Percentiles rank a stretch among this genome's conserved stretches.
phyloP scores from a whole-genome alignment of 2,888 invertebrate genomes.

The Aphrophora alni region DNA sequence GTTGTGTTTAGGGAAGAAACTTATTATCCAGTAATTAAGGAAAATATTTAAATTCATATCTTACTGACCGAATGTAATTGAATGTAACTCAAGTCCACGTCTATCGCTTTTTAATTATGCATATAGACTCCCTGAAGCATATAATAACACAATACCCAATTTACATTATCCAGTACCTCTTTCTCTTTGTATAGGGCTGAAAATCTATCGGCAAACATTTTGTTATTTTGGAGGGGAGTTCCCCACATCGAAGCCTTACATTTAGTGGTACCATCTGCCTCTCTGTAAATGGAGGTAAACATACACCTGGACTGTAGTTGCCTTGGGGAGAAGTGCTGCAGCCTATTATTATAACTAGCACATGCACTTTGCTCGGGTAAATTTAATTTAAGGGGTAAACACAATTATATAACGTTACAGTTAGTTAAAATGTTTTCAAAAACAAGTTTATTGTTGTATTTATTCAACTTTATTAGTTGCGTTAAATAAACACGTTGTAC shows the following conservation, averaged over 20 bases:
- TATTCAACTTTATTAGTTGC: too few species aligned
- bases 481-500: too few species aligned
- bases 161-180: background rate
- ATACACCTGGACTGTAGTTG: background rate
- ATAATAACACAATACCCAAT: background rate
- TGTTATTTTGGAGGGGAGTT: background rate
- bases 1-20: too few species aligned
- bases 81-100: background rate
- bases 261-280: background rate
- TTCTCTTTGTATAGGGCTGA: background rate
- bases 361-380: background rate
- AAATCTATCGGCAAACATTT: slow-evolving; percentile 6
- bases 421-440: too few species aligned
- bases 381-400: background rate
- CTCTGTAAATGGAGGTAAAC: background rate
- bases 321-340: background rate
- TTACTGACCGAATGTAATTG: too few species aligned
- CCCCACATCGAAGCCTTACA: background rate
- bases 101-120: background rate
- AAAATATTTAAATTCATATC: too few species aligned
- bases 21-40: too few species aligned
- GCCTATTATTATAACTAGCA: background rate
- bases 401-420: too few species aligned
- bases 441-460: too few species aligned
- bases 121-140: background rate